Conservation (phyloP, 2,888 invertebrate species). For the Aspidapion aeneum region DNA sequence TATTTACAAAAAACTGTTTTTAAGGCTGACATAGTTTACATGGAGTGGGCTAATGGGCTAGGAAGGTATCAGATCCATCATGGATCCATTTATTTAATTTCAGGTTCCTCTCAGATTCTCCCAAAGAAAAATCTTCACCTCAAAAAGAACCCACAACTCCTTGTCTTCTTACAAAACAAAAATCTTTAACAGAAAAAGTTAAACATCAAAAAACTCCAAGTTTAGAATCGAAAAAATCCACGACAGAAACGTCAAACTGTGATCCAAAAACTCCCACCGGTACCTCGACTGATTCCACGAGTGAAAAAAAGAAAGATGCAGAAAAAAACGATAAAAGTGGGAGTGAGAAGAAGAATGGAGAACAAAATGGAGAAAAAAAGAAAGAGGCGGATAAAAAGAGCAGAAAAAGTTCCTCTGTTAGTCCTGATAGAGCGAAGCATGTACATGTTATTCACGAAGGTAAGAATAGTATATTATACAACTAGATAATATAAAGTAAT, state of each 20-base stretch:
- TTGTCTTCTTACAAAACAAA: slow-evolving; percentile 12
- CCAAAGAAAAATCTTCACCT: slow-evolving; percentile 11
- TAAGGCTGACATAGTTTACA: too few relatives aligned
- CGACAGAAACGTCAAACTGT: slow-evolving; percentile 30
- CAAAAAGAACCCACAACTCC: slow-evolving; percentile 12
- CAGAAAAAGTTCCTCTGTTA: slow-evolving; percentile 43
- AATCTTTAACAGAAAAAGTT: slow-evolving; percentile 17
- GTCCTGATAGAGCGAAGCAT: slow-evolving; percentile 43
- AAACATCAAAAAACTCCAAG: slow-evolving; percentile 44
- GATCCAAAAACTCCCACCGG: slow-evolving; percentile 41
- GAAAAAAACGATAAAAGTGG: slow-evolving; percentile 22
- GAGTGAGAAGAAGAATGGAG: slow-evolving; percentile 23
- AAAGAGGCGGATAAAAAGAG: slow-evolving; percentile 28
- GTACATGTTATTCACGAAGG: slow-evolving; percentile 42
- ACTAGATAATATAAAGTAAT: too few relatives aligned
- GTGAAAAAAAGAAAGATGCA: slow-evolving; percentile 28
- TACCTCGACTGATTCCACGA: slow-evolving; percentile 31
- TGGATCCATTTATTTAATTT: slow-evolving; percentile 2
- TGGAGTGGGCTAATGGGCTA: too few relatives aligned
- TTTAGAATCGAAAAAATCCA: slow-evolving; percentile 39
- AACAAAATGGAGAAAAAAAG: slow-evolving; percentile 1
- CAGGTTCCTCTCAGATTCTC: slow-evolving; percentile 8
- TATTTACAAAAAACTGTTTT: too few relatives aligned
- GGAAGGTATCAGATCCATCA: too few relatives aligned
- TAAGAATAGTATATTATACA: too few relatives aligned